Evolutionary conservation across 1,140 invertebrate species (phyloP).

Genomic region (Plectrocnemia conspersa): DNA sequence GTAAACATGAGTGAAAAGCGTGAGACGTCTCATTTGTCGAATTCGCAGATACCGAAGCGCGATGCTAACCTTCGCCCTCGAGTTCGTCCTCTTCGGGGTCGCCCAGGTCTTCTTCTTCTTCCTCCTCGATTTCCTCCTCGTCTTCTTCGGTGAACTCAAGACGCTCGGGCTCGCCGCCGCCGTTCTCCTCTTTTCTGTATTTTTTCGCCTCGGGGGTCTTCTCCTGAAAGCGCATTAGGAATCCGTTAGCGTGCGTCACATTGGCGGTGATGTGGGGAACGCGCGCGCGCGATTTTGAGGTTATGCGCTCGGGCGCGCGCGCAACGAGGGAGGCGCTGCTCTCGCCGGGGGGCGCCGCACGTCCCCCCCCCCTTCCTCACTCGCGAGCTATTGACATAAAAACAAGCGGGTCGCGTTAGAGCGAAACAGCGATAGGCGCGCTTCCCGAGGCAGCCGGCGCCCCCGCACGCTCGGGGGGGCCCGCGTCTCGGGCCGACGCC

Average conservation of each 20-base stretch:
- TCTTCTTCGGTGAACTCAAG: constrained; percentile 52
- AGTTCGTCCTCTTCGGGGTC: constrained; percentile 66
- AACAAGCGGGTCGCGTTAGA: not conserved
- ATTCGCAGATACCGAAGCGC: not conserved
- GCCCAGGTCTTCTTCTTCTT: constrained; percentile 62
- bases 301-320: not conserved
- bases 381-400: too few species aligned
- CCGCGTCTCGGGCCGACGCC: not conserved
- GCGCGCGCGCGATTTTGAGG: not conserved
- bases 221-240: constrained; percentile 52
- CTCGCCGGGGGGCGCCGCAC: not conserved
- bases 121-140: constrained; percentile 56
- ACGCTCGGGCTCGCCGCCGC: constrained; percentile 55
- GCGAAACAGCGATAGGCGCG: not conserved
- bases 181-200: constrained; percentile 72
- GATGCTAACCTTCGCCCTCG: constrained; percentile 55
- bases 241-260: too few species aligned
- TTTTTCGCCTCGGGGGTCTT: constrained; percentile 71
- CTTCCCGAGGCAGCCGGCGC: not conserved
- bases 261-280: not conserved
- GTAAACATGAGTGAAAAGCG: constrained; percentile 42
- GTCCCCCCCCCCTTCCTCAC: not conserved
- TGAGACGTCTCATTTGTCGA: too few species aligned
- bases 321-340: not conserved
- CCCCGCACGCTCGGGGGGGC: not conserved